Base-by-base conservation (phyloP, 2,113 vertebrate genomes). In the Condylura cristata region DNA sequence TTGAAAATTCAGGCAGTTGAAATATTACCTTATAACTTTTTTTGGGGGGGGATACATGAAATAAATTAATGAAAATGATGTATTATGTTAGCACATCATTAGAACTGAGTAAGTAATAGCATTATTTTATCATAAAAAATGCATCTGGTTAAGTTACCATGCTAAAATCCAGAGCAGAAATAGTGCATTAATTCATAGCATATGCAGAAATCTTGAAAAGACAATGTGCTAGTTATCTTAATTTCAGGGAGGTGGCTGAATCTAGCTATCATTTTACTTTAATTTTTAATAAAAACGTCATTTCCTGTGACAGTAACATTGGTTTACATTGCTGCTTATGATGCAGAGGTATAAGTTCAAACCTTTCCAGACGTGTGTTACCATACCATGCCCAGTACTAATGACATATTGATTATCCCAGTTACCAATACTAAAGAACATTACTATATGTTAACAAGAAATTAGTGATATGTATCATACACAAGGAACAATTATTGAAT, bases 11-110 rank as follows among this genome's bases (percentile, higher is more conserved):
- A 78, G 26, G 24, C 28, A 66, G 3, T 53, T 75, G 39, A 75
- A 90, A 66, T 75, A 46, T 68, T 82, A 65, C n/a, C n/a, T 76
- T 22, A 22, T 24, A 89, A 16, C 18, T 82, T 78, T 89, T 82
- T 78, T 89, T n/a, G 53, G 86, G 86, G n/a, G 37, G 14, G 34
- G 72, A 86, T 68, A n/a, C 6, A 61, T 80, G 39, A 58, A 24
- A 44, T 80, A 68, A 66, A 72, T 87, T 61, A 87, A 76, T 63
- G 37, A 60, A 87, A 96, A 89, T 79, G 79, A 88, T 81, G 11
- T 46, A 70, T 81, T 17, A 76, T 11, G 16, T 79, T 81, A 71
- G 53, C 37, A 66, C 9, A 16, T 79, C 41, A 30, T 85, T 85
- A 92, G 20, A 61, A 86, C 5, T 96, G 34, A 84, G 24, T 44